Conservation (phyloP, 37 sponge, comb jelly and placozoan species). For the Tethya wilhelma region DNA sequence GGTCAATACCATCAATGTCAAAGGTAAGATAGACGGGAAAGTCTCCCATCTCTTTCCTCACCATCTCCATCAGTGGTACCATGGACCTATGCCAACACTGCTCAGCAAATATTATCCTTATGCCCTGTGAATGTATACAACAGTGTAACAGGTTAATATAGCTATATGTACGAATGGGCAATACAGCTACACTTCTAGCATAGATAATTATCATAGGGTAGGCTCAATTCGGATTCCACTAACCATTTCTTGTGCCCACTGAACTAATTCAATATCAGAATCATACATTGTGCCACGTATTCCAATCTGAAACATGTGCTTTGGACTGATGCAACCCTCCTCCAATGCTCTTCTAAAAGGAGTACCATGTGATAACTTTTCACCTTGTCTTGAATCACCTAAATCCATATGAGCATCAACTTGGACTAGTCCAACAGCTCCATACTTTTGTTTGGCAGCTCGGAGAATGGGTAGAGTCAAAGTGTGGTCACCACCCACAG, state of each 20-base stretch:
- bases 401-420: constrained; percentile 79
- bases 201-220: no score
- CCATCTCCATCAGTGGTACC: constrained; percentile 60
- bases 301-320: constrained; percentile 69
- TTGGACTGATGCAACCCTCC: constrained; percentile 63
- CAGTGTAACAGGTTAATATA: no score
- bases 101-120: constrained; percentile 34
- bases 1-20: constrained; percentile 85
- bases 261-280: constrained; percentile 9
- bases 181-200: no score
- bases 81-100: constrained; percentile 68
- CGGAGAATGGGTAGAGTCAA: constrained; percentile 69
- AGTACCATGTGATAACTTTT: constrained; percentile 72
- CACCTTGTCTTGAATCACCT: constrained; percentile 42
- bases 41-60: constrained; percentile 38
- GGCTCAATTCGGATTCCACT: no score
- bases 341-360: constrained; percentile 74
- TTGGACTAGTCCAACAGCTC: constrained; percentile 73
- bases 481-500: constrained; percentile 81
- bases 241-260: constrained; percentile 65
- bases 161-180: no score
- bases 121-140: constrained; percentile 44
- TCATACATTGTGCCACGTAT: constrained; percentile 45
- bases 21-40: constrained; percentile 70
- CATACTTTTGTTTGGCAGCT: constrained; percentile 54